Conservation (phyloP, 1,140 invertebrate genomes). For the Macrobrachium rosenbergii region DNA sequence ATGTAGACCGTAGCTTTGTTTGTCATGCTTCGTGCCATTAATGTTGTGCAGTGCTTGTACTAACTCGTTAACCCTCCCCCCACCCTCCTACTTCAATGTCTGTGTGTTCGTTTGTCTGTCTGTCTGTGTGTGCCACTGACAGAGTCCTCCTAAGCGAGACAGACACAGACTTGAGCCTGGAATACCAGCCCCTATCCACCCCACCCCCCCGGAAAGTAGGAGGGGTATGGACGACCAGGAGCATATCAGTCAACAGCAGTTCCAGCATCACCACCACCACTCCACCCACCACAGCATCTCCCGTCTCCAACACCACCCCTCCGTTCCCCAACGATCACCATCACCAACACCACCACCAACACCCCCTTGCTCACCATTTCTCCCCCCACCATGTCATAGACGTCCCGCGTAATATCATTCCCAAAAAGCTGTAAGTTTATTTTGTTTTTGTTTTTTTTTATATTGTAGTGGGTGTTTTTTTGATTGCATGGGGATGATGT, state of each 20-base stretch:
- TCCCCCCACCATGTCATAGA: not conserved
- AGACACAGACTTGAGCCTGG: conserved; percentile 50
- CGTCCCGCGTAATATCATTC: conserved; percentile 10
- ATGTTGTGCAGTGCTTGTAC: not conserved
- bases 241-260: conserved; percentile 9
- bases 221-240: not conserved
- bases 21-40: too few species aligned
- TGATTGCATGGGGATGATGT: not conserved
- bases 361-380: not conserved
- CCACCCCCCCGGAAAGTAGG: not conserved
- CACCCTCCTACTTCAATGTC: not conserved
- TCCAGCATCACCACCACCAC: conserved; percentile 5
- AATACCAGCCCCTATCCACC: conserved; percentile 30
- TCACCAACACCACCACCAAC: not conserved
- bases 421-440: conserved; percentile 42
- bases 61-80: not conserved
- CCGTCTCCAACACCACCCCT: conserved; percentile 22
- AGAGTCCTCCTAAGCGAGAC: conserved; percentile 19
- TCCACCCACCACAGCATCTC: conserved; percentile 14
- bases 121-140: not conserved
- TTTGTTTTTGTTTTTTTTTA: conserved; percentile 10
- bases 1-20: too few species aligned
- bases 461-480: not conserved
- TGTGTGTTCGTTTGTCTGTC: not conserved
- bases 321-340: not conserved